phyloP scores from a whole-genome alignment of 2,797 vertebrate genomes.

The Taeniopygia guttata region DNA sequence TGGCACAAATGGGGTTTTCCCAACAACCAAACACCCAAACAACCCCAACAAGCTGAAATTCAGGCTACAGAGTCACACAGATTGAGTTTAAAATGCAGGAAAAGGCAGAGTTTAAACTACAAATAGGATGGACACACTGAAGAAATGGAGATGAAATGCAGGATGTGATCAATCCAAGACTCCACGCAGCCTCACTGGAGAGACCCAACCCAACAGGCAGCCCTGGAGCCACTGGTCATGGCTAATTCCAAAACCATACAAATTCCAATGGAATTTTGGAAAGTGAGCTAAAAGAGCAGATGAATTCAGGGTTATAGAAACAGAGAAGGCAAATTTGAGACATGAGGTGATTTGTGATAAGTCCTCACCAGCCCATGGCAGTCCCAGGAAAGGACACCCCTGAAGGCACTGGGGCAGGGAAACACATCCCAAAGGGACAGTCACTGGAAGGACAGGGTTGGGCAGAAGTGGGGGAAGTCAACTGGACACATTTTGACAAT shows the following conservation, averaged over 20 bases:
- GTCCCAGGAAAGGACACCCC: not conserved
- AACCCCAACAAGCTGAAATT: fast-evolving
- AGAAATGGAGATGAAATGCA: not conserved
- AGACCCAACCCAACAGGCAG: not conserved
- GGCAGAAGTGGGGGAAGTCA: not conserved
- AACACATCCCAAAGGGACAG: not conserved
- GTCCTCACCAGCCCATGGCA: fast-evolving
- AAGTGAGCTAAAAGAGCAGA: not conserved
- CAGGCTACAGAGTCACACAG: not conserved
- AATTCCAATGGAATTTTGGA: not conserved
- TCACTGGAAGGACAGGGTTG: fast-evolving
- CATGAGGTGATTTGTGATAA: fast-evolving
- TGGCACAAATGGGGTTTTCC: fast-evolving
- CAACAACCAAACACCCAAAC: not conserved
- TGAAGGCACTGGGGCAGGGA: not conserved
- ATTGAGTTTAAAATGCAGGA: not conserved
- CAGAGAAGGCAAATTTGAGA: not conserved
- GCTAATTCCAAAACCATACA: not conserved
- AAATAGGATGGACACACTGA: not conserved
- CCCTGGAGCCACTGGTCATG: not conserved
- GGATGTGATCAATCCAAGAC: not conserved
- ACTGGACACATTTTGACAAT: not conserved
- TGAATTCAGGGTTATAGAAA: not conserved
- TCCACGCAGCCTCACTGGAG: fast-evolving
- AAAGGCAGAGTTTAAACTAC: not conserved